Evolutionary conservation across 2,797 vertebrate species (phyloP), one percentile per base, ranked within the genome.

Genomic region (Lophius americanus): DNA sequence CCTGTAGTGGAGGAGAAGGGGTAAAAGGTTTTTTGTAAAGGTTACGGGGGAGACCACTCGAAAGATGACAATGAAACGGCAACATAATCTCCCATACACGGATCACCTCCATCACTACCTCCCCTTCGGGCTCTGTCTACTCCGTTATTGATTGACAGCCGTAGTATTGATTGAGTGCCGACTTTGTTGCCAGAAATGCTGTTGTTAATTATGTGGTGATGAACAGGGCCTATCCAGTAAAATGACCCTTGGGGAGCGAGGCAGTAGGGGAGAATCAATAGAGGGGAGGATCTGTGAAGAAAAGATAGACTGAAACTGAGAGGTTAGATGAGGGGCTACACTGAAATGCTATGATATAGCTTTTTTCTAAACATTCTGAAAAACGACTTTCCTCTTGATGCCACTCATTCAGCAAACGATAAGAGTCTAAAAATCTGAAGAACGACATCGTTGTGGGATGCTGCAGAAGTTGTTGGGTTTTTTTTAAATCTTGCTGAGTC

Each of bases 201-300:
- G 88, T 91, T 91, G 91, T 92, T 93, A 93, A 93, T 94, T 93
- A 94, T 92, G 91, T 90, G 88, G 85, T 91, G 89, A 93, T 92
- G 90, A 93, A 92, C 91, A 89, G 85, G 78, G 88, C 69, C 88
- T 87, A 89, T 88, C 85, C 79, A 85, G 85, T 92, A 86, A 92
- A 93, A 88, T 89, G 86, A 89, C 86, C 89, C 90, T 81, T 76
- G 64, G 91, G 90, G 87, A 90, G 73, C 69, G 75, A 62, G 68
- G 50, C 65, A 81, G 88, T 61, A 35, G 54, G 75, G 9, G n/a
- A 56, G 60, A 82, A 89, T 92, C 91, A 77, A 93, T 91, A 85
- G 50, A 81, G 71, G 73, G 86, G 84, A 90, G 81, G 86, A 79
- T 89, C 73, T 88, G 86, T 91, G 73, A 80, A 83, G 81, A 68